These are phyloP conservation scores for Squalus acanthias DNA, from an alignment of 2,797 vertebrate genomes.

Conservation along the genomic window DNA sequence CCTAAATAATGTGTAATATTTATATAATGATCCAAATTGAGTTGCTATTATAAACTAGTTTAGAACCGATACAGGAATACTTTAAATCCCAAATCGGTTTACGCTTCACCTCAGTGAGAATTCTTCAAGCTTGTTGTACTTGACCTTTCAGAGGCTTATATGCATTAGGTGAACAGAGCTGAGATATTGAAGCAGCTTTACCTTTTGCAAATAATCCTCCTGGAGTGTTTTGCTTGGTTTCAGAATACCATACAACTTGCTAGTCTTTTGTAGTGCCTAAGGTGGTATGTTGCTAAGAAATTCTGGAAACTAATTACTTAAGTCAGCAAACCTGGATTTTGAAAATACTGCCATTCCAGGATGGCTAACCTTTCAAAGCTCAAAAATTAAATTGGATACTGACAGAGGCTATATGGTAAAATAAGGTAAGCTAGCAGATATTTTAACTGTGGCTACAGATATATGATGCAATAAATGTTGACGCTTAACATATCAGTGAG, in stretches of 20 bases:
- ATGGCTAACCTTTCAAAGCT: not conserved
- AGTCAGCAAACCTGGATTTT: not conserved
- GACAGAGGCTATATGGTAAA: not conserved
- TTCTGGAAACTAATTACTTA: not conserved
- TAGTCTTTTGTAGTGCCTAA: not conserved
- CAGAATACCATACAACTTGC: not conserved
- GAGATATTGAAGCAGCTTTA: not conserved
- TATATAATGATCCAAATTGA: not conserved
- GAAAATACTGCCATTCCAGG: not conserved
- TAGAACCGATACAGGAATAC: not conserved
- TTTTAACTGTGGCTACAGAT: not conserved
- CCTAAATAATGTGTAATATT: not conserved
- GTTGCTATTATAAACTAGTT: not conserved
- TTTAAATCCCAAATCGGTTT: constrained; percentile 22
- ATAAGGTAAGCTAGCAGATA: not conserved
- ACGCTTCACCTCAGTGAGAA: not conserved
- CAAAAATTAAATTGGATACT: not conserved
- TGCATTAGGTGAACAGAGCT: not conserved
- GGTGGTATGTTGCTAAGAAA: not conserved
- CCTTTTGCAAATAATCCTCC: not conserved
- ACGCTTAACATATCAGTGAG: too few relatives aligned
- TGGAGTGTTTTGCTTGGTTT: not conserved
- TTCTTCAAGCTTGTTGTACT: constrained; percentile 10
- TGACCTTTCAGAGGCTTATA: constrained; percentile 19
- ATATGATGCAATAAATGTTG: not conserved